Evolutionary conservation across 2,888 invertebrate species (phyloP).

Genomic region (Lithodes maja): DNA sequence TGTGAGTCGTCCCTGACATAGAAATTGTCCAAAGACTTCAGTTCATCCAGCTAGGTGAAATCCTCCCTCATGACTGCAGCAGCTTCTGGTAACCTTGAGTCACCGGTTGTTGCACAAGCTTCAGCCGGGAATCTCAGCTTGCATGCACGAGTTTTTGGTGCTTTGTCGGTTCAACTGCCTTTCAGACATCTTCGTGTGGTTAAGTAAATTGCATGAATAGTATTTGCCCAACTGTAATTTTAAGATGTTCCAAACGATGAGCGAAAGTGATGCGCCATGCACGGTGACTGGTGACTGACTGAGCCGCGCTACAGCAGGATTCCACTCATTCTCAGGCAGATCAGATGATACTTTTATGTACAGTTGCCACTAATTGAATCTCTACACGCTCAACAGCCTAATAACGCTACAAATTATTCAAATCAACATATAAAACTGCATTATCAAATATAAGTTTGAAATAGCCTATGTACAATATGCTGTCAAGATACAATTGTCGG

Average conservation of each 20-base stretch:
- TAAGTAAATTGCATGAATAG: constrained; percentile 50
- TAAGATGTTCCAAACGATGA: constrained; percentile 38
- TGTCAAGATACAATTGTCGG: too few relatives aligned
- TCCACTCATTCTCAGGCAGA: constrained; percentile 21
- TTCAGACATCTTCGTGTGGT: constrained; percentile 58
- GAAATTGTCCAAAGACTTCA: background rate
- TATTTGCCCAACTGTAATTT: constrained; percentile 46
- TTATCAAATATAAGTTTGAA: too few relatives aligned
- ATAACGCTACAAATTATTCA: too few relatives aligned
- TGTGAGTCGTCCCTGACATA: constrained; percentile 9
- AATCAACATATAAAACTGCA: too few relatives aligned
- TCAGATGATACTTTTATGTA: background rate
- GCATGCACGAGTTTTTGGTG: constrained; percentile 53
- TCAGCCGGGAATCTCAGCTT: constrained; percentile 36
- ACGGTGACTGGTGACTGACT: background rate
- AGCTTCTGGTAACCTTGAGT: background rate
- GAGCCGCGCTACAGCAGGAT: constrained; percentile 4
- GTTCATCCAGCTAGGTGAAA: background rate
- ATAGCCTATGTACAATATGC: too few relatives aligned
- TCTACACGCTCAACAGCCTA: too few relatives aligned
- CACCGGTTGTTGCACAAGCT: background rate
- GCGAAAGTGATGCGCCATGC: constrained; percentile 34
- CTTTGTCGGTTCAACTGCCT: constrained; percentile 55
- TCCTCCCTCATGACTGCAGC: background rate
- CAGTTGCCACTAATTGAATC: background rate